Conservation (phyloP, 2,888 invertebrate species). For the Flexamia atlantica region DNA sequence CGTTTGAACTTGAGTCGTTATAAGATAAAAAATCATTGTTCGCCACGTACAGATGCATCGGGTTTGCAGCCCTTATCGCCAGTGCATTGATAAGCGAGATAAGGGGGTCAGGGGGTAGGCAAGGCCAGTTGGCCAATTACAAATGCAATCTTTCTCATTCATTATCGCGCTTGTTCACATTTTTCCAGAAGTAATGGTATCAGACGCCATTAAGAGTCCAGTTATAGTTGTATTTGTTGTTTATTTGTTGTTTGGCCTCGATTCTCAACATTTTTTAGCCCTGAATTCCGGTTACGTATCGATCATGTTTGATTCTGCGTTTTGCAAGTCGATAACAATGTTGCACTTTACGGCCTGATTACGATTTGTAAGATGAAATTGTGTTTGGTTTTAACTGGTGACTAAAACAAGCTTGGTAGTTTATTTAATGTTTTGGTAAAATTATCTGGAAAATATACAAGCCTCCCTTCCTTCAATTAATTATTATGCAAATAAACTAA, state of each 20-base stretch:
- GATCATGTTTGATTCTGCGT: too few species aligned
- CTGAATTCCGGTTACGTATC: background rate
- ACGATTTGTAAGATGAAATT: too few species aligned
- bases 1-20: background rate
- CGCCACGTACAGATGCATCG: background rate
- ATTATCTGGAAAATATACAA: too few species aligned
- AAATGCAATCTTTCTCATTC: slow-evolving; percentile 49
- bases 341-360: too few species aligned
- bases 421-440: too few species aligned
- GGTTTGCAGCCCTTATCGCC: slow-evolving; percentile 16
- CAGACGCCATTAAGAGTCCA: slow-evolving; percentile 3
- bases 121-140: slow-evolving; percentile 52
- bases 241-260: slow-evolving; percentile 46
- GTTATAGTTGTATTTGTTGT: slow-evolving; percentile 13
- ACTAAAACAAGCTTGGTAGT: too few species aligned
- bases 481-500: too few species aligned
- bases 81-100: slow-evolving; percentile 38
- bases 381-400: too few species aligned
- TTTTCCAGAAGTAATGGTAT: slow-evolving; percentile 44
- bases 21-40: slow-evolving; percentile 1
- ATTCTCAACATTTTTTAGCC: slow-evolving; percentile 36
- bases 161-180: slow-evolving; percentile 28
- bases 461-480: too few species aligned
- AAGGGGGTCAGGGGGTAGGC: slow-evolving; percentile 38
- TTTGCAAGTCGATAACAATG: too few species aligned